These are phyloP conservation scores for Cuniculus paca DNA, from an alignment of 2,797 vertebrate genomes.

Conservation along the genomic window DNA sequence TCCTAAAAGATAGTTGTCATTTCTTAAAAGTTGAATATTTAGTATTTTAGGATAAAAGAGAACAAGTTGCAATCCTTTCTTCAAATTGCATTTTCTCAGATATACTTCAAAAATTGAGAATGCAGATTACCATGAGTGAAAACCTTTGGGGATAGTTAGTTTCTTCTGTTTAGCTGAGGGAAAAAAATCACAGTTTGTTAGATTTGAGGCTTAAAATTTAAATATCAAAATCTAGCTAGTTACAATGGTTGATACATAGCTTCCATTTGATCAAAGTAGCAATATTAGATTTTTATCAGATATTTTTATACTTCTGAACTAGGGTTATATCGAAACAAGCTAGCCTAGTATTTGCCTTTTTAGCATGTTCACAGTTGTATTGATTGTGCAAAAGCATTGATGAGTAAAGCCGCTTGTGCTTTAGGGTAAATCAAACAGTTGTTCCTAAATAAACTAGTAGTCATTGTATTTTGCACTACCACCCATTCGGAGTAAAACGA, in stretches of 20 bases:
- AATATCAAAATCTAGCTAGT: not conserved
- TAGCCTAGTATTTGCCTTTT: not conserved
- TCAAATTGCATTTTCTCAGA: conserved; percentile 7
- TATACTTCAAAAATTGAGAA: not conserved
- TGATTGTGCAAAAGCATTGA: not conserved
- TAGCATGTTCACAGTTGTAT: not conserved
- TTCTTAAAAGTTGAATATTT: not conserved
- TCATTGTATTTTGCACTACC: not conserved
- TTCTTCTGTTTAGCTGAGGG: not conserved
- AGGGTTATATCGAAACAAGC: not conserved
- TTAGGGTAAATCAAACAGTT: not conserved
- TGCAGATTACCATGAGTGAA: not conserved
- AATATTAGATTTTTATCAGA: not conserved
- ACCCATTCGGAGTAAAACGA: not conserved
- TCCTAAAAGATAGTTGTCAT: not conserved
- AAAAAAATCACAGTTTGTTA: not conserved
- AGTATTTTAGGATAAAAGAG: conserved; percentile 42
- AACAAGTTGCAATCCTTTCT: not conserved
- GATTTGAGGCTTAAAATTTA: not conserved
- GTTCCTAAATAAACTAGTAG: not conserved
- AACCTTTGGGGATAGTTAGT: not conserved
- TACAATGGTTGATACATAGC: not conserved
- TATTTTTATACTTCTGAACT: not conserved
- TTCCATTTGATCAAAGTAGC: not conserved
- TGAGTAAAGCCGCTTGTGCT: not conserved